These are phyloP conservation scores for Cydia fagiglandana DNA, from an alignment of 1,140 invertebrate genomes.

Conservation along the genomic window DNA sequence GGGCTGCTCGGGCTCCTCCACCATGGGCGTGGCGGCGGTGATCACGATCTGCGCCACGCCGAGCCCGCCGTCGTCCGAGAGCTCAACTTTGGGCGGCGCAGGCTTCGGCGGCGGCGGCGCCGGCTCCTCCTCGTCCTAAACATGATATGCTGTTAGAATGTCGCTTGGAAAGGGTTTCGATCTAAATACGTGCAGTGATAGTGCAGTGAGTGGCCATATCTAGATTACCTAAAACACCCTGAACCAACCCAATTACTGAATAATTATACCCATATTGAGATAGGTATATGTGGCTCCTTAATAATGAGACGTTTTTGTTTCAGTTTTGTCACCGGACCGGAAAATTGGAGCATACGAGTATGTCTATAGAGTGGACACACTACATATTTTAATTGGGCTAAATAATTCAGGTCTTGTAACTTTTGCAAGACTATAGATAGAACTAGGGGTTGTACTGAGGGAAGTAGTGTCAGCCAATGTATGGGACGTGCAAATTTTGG, in stretches of 20 bases:
- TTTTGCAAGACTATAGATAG: too few relatives aligned
- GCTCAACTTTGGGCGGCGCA: conserved; percentile 62
- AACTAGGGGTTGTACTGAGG: too few relatives aligned
- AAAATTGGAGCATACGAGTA: too few relatives aligned
- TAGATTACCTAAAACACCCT: background rate
- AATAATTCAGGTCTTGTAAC: too few relatives aligned
- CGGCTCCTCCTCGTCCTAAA: conserved; percentile 54
- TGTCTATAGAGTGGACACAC: too few relatives aligned
- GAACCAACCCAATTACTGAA: background rate
- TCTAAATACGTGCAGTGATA: conserved; percentile 1
- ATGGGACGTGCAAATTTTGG: too few relatives aligned
- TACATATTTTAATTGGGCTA: too few relatives aligned
- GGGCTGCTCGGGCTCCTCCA: conserved; percentile 86
- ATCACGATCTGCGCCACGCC: conserved; percentile 92
- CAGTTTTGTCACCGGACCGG: too few relatives aligned
- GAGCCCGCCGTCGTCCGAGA: conserved; percentile 76
- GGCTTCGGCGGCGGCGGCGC: conserved; percentile 54
- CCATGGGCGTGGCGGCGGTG: conserved; percentile 92
- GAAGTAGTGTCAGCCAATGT: too few relatives aligned
- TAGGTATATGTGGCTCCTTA: too few relatives aligned
- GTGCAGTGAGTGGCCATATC: background rate
- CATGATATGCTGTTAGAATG: background rate
- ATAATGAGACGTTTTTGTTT: too few relatives aligned
- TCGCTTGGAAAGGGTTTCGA: background rate
- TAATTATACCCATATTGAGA: too few relatives aligned